These are phyloP conservation scores for Austrolebias charrua DNA, from an alignment of 2,797 vertebrate species.

Conservation along the genomic window DNA sequence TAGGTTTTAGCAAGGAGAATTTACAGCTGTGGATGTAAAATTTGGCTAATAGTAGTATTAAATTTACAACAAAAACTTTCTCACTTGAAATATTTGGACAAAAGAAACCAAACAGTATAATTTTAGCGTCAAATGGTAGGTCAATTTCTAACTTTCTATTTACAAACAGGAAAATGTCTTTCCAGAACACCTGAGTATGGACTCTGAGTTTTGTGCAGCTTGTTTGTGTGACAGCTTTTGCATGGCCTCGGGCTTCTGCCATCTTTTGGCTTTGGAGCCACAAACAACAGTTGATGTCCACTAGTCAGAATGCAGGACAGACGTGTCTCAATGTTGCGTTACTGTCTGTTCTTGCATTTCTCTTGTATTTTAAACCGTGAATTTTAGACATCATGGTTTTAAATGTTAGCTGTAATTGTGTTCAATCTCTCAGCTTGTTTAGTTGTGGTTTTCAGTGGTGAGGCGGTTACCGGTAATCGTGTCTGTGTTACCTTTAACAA, in stretches of 20 bases:
- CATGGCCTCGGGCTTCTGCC: constrained; percentile 37
- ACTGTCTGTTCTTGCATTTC: constrained; percentile 19
- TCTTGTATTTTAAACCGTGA: constrained; percentile 25
- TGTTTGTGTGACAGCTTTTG: constrained; percentile 36
- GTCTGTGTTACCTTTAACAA: too few relatives aligned
- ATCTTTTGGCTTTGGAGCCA: constrained; percentile 31
- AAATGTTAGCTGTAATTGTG: constrained; percentile 3
- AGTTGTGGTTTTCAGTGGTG: constrained; percentile 3
- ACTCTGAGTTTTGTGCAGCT: constrained; percentile 18
- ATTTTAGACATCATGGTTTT: constrained; percentile 14
- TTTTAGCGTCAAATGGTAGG: too few relatives aligned
- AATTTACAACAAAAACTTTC: too few relatives aligned
- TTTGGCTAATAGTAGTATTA: too few relatives aligned
- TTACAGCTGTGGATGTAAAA: too few relatives aligned
- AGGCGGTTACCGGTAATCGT: neutral
- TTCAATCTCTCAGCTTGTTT: neutral
- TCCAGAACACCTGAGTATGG: too few relatives aligned
- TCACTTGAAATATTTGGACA: too few relatives aligned
- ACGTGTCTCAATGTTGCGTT: neutral
- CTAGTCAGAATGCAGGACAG: constrained; percentile 28
- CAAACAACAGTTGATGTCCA: constrained; percentile 48
- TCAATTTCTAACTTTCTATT: too few relatives aligned
- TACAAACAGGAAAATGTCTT: too few relatives aligned
- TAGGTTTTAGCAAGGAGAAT: too few relatives aligned
- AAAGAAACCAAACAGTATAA: too few relatives aligned